Base-by-base conservation (phyloP, 2,888 invertebrate genomes). In the Cyrtodaria siliqua region DNA sequence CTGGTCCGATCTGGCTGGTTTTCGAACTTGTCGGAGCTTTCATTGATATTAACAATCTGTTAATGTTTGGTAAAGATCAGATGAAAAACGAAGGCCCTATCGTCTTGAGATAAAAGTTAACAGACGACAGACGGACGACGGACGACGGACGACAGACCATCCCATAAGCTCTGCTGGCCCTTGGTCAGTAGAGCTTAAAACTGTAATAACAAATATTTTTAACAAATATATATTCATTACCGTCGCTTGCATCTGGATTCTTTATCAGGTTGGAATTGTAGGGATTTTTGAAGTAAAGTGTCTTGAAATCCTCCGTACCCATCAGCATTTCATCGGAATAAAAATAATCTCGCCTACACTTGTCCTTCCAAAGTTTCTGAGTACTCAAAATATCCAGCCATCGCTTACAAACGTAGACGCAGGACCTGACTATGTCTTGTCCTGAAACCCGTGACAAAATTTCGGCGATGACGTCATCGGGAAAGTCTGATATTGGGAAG, bases 211-310 rank as follows among this genome's bases (percentile, higher is more conserved):
- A n/a, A n/a, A n/a, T n/a, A n/a, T n/a, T n/a, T n/a, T n/a, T n/a
- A n/a, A n/a, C n/a, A n/a, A n/a, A n/a, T n/a, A n/a, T n/a, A n/a
- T n/a, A n/a, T n/a, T n/a, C n/a, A n/a, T n/a, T 77, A 85, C 86
- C 85, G 59, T 67, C 52, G 12, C 56, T 40, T 16, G 81, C 86
- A 78, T 67, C 67, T n/a, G 85, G 70, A 60, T 86, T 86, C 52
- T 76, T 73, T 2, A 86, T 70, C 8, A 86, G 69, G 61, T 86
- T 86, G 50, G 66, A 56, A 0, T 69, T 70, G 40, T 84, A 85
- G 12, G 85, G 85, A 60, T 79, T 79, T 8, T 76, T 61, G 59
- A 86, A 84, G 61, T 73, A 86, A 49, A 83, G 57, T 20, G 27
- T 44, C 42, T 76, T 78, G 24, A 81, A 84, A 59, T 86, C 70